Percentiles rank a stretch among this genome's conserved stretches.
Evolutionary conservation across 2,113 vertebrate species (phyloP).

Genomic region (Rhabdornis inornatus): DNA sequence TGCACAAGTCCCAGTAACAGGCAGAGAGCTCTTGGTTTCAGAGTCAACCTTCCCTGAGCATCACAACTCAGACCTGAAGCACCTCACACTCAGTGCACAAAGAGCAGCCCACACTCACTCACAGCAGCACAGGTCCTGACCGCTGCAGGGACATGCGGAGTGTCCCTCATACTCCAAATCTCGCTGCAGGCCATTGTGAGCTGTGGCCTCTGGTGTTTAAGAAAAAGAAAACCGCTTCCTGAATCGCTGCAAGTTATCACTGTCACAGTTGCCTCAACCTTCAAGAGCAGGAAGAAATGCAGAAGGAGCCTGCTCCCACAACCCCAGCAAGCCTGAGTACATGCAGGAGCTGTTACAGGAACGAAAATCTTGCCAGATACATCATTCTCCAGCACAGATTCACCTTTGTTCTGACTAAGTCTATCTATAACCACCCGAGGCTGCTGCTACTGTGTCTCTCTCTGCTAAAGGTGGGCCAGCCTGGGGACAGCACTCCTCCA

Average conservation of each 20-base stretch:
- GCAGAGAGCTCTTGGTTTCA: background rate
- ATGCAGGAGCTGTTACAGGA: background rate
- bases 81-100: background rate
- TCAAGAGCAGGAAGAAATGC: background rate
- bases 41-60: background rate
- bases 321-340: background rate
- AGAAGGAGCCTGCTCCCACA: background rate
- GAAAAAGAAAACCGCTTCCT: background rate
- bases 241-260: background rate
- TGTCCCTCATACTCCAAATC: rapidly evolving
- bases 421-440: background rate
- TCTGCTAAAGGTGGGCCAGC: background rate
- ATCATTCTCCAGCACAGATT: background rate
- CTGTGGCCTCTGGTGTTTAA: background rate
- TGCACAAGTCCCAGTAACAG: background rate
- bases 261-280: background rate
- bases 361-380: background rate
- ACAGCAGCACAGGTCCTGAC: background rate
- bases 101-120: background rate
- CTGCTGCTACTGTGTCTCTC: background rate
- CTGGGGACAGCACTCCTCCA: background rate
- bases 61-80: background rate
- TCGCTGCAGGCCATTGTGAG: background rate
- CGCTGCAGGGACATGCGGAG: rapidly evolving
- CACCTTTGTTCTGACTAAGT: background rate